Evolutionary conservation across 2,113 vertebrate species (phyloP).

Genomic region (Fregata magnificens): DNA sequence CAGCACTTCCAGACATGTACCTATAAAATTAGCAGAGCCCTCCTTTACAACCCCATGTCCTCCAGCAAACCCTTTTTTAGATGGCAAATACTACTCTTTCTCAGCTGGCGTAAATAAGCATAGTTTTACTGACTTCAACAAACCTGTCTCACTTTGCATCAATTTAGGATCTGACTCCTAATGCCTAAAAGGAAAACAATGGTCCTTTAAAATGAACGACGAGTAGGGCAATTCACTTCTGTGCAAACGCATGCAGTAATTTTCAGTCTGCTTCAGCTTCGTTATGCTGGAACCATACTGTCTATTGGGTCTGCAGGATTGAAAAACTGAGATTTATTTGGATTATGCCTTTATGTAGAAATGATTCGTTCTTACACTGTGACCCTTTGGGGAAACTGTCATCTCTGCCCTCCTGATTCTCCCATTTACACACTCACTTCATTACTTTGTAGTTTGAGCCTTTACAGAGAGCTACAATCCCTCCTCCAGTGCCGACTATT

Average conservation of each 20-base stretch:
- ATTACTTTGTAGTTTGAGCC: slow-evolving; percentile 79
- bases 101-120: neutral
- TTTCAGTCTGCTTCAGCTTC: neutral
- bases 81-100: neutral
- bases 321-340: neutral
- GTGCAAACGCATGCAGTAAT: neutral
- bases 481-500: slow-evolving; percentile 85
- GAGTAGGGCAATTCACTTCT: neutral
- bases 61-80: neutral
- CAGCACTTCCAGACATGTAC: neutral
- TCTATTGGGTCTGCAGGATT: neutral
- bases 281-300: neutral
- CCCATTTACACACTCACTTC: slow-evolving; percentile 75
- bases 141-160: neutral
- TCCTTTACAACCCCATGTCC: neutral
- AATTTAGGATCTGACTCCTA: neutral
- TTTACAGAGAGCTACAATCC: slow-evolving; percentile 81
- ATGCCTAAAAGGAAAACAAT: neutral
- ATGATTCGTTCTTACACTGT: neutral
- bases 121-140: neutral
- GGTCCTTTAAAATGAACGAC: neutral
- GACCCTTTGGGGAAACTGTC: neutral
- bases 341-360: neutral
- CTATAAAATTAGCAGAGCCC: neutral
- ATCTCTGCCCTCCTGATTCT: neutral